Conservation (phyloP, 2,113 vertebrate species). For the Brachirus orientalis region DNA sequence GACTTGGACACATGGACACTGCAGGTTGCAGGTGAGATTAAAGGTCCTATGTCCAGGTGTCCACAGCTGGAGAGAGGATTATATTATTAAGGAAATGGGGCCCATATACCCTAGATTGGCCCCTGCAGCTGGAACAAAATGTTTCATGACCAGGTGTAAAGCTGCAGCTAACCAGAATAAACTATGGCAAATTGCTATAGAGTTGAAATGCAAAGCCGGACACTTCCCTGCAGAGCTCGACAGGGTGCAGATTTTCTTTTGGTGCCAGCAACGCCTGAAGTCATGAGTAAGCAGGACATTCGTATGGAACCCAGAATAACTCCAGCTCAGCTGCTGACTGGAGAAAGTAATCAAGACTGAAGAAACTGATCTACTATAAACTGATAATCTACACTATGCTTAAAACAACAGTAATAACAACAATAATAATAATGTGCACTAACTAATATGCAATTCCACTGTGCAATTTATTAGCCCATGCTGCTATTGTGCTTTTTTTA, state of each 20-base stretch:
- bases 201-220: conserved; percentile 50
- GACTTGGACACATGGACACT: conserved; percentile 5
- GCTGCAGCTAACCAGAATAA: conserved; percentile 14
- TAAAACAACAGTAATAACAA: no score
- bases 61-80: conserved; percentile 75
- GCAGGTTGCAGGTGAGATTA: conserved; percentile 59
- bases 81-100: conserved; percentile 64
- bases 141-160: conserved; percentile 32
- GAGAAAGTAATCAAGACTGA: conserved; percentile 30
- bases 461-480: no score
- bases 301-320: conserved; percentile 21
- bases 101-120: conserved; percentile 27
- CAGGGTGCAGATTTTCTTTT: conserved; percentile 47
- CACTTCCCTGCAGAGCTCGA: conserved; percentile 47
- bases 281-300: conserved; percentile 29
- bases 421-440: no score
- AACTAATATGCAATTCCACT: no score
- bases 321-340: conserved; percentile 21
- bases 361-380: conserved; percentile 4
- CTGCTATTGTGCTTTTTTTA: no score
- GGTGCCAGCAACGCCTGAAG: conserved; percentile 1
- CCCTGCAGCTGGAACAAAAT: conserved; percentile 54
- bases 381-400: conserved; percentile 7
- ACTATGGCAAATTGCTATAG: conserved; percentile 30
- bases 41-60: conserved; percentile 57